Conservation (phyloP, 2,113 vertebrate genomes). For the Alectura lathami region DNA sequence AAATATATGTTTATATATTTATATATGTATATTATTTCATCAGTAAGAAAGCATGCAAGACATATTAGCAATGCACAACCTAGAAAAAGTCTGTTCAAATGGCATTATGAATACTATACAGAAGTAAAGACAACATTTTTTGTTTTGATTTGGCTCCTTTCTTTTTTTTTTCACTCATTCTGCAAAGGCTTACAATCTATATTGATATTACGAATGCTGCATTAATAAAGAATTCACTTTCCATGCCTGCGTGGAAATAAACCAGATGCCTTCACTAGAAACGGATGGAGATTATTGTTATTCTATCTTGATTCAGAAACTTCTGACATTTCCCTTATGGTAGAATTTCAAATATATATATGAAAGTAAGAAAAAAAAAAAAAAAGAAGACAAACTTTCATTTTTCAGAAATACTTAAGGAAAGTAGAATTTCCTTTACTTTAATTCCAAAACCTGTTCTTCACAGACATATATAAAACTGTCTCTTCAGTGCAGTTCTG, state of each 20-base stretch:
- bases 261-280: background rate
- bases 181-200: background rate
- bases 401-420: background rate
- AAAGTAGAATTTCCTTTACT: background rate
- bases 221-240: background rate
- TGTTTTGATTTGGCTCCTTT: background rate
- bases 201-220: background rate
- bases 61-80: background rate
- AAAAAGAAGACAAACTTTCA: background rate
- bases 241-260: background rate
- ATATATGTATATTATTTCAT: background rate
- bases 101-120: background rate
- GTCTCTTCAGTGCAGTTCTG: background rate
- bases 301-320: background rate
- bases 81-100: background rate
- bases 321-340: background rate
- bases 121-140: background rate
- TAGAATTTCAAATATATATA: background rate
- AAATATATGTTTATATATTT: background rate
- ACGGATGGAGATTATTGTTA: background rate
- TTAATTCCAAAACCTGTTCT: background rate
- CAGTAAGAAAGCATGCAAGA: background rate
- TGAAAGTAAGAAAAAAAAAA: rapidly evolving
- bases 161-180: rapidly evolving
- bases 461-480: background rate